Conservation (phyloP, 2,113 vertebrate species). For the Lamprologus sp. region DNA sequence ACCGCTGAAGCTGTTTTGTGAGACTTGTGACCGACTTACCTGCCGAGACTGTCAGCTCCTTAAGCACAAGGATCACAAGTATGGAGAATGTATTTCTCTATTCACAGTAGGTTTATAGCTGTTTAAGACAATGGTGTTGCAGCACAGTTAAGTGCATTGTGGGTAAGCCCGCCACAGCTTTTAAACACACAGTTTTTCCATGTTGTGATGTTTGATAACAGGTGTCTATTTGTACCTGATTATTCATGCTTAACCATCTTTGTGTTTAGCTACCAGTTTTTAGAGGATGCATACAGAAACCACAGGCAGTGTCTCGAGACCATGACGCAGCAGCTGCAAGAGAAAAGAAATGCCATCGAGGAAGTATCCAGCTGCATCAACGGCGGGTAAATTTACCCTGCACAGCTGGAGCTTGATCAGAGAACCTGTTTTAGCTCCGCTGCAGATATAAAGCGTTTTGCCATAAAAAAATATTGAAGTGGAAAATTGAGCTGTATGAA, state of each 20-base stretch:
- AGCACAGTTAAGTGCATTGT: background rate
- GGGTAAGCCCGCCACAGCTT: background rate
- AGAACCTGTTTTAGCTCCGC: background rate
- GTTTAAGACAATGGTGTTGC: background rate
- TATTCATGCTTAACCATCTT: background rate
- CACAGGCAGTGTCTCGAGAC: conserved; percentile 94
- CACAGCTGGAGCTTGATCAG: background rate
- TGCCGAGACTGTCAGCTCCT: conserved; percentile 94
- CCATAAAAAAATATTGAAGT: background rate
- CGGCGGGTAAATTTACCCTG: conserved; percentile 73
- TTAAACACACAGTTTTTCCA: background rate
- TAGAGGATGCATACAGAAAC: conserved; percentile 97
- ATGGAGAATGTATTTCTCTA: background rate
- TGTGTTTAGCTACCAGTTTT: conserved; percentile 88
- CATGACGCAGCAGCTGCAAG: conserved; percentile 90
- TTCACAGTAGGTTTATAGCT: background rate
- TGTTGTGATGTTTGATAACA: background rate
- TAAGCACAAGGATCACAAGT: conserved; percentile 99
- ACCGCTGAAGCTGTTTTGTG: conserved; percentile 93
- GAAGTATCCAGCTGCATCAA: conserved; percentile 87
- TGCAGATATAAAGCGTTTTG: background rate
- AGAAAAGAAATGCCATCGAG: conserved; percentile 91
- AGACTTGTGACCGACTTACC: conserved; percentile 95
- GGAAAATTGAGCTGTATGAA: background rate
- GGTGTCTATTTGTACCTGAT: background rate